Evolutionary conservation across 2,113 vertebrate genomes (phyloP), one percentile per base, ranked within the genome.

Genomic region (Halichoerus grypus): DNA sequence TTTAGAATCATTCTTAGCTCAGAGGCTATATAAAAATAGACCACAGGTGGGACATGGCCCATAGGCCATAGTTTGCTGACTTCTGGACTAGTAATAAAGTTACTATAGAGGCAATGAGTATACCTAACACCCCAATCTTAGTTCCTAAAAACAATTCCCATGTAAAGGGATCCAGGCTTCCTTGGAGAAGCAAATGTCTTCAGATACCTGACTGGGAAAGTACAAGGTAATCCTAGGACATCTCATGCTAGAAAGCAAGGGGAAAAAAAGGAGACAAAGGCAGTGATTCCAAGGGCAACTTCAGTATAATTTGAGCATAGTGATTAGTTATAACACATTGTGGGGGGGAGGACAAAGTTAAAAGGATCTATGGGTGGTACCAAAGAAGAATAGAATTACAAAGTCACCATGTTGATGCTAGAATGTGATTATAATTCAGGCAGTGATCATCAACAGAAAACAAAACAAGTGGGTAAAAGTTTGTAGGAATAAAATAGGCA

Each of bases 341-440:
- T 3, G 16, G 16, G 53, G 53, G 15, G 53, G 15, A 5, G 1
- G 1, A 31, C 6, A 6, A 3, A 12, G 7, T 33, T 1, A n/a
- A 77, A 87, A 55, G 51, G 24, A 42, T 46, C 85, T 55, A 1
- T 39, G 7, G 84, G 9, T 18, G 4, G 21, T 63, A 42, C 11
- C 26, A 83, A 72, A 57, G 51, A 42, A 61, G 11, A 46, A 49
- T 1, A 72, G 67, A 42, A 72, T 80, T 51, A 83, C 7, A 74
- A 74, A 94, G n/a, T 90, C 61, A 93, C 26, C 7, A 39, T 61
- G 61, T 79, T 76, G 12, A 33, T 46, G 5, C 22, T 87, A 42
- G 69, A 93, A 72, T 71, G 5, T 53, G 46, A 80, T 88, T 42
- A 36, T 39, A 91, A 93, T 85, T 51, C 22, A 72, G 13, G 36